Base-by-base conservation (phyloP, 2,888 invertebrate genomes). In the Myathropa florea region DNA sequence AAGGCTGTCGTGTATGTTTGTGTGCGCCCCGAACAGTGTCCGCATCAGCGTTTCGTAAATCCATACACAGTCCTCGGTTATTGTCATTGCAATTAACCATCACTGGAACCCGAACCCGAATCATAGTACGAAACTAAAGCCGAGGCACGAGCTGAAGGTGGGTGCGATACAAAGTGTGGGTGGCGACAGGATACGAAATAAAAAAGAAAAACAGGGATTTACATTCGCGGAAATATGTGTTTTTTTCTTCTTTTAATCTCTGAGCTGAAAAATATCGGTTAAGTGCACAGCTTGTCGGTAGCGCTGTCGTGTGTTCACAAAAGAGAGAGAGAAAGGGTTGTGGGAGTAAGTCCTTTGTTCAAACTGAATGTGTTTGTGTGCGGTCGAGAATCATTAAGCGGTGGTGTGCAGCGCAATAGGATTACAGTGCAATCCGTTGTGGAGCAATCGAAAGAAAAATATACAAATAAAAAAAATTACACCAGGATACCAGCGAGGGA, bases 341-440 rank as follows among this genome's bases (percentile, higher is more conserved):
- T 59, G 73, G 61, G 65, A 10, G 21, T n/a, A 63, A 63, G 53
- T 82, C 77, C 85, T 81, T 85, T 82, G 77, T 77, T 78, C 73
- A 57, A 21, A n/a, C 9, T 46, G n/a, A n/a, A 21, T 60, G 39
- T 53, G 24, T 78, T 30, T 82, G 78, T 75, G 57, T 46, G 39
- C 65, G 64, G 3, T 46, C 9, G 39, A 68, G 63, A 82, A 81
- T 73, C 70, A 82, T 70, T 82, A 81, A 73, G 39, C 78, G 81
- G 46, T 46, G 2, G 18, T 46, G 46, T 78, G 68, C 73, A 78
- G 65, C 46, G 78, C 83, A 63, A 86, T 71, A 79, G 86, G 83
- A 86, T 86, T 86, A 86, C 86, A 83, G 86, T 86, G 81, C 77
- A 85, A 77, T 76, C 61, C 71, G 80, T 84, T 71, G 71, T 76